phyloP scores from a whole-genome alignment of 2,797 vertebrate species.

The Anomalospiza imberbis region DNA sequence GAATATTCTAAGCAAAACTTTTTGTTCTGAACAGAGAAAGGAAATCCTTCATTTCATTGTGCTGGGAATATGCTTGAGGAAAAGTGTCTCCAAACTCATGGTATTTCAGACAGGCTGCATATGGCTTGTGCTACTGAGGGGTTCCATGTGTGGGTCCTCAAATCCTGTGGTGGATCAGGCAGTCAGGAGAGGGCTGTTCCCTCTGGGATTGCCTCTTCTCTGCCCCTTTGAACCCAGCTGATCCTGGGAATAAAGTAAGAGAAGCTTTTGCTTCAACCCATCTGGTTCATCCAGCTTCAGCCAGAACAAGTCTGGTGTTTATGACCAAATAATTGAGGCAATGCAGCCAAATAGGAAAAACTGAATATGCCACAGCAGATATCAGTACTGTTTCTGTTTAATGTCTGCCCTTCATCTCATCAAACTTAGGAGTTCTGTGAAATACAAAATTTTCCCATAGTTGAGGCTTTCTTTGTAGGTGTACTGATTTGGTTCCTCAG shows the following conservation, averaged over 20 bases:
- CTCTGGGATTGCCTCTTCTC: background rate
- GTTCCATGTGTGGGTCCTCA: background rate
- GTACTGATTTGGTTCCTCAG: background rate
- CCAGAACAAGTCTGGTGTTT: background rate
- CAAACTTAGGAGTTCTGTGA: background rate
- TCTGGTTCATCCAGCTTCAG: background rate
- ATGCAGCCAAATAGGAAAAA: background rate
- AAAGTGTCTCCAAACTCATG: background rate
- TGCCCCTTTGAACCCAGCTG: background rate
- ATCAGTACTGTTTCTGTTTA: background rate
- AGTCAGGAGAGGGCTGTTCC: background rate
- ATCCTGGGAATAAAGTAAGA: background rate
- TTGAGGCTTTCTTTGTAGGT: background rate
- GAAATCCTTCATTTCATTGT: conserved; percentile 36
- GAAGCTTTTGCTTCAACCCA: background rate
- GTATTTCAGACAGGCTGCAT: background rate
- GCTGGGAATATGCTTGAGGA: background rate
- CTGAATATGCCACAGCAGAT: background rate
- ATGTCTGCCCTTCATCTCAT: background rate
- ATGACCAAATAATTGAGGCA: background rate
- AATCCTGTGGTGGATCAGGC: background rate
- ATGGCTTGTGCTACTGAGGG: background rate
- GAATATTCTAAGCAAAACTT: conserved; percentile 2
- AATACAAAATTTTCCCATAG: background rate
- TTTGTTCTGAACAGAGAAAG: conserved; percentile 28